Conservation (phyloP, 2,888 invertebrate species). For the Drosophila nr. perissopoda region DNA sequence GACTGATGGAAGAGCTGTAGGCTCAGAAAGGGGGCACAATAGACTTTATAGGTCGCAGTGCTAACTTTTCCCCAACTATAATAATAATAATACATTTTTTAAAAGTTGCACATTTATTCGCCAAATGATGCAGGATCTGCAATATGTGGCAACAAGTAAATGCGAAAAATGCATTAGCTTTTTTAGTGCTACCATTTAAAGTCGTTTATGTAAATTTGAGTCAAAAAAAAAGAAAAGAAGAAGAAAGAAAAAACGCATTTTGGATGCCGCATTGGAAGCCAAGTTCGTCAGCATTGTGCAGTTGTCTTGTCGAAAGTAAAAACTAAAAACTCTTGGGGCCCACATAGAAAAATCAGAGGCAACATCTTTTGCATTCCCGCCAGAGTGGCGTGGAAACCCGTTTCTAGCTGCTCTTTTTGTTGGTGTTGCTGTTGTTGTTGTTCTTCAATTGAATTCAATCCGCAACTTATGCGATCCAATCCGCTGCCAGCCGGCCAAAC, state of each 20-base stretch:
- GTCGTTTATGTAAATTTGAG: background rate
- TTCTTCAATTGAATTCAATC: constrained; percentile 20
- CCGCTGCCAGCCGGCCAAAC: constrained; percentile 12
- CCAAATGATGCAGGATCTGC: background rate
- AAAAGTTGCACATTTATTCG: background rate
- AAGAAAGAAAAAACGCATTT: background rate
- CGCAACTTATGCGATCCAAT: constrained; percentile 15
- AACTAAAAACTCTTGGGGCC: constrained; percentile 42
- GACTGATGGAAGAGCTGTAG: too few relatives aligned
- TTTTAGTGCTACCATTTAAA: background rate
- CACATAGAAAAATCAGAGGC: constrained; percentile 28
- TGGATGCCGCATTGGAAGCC: background rate
- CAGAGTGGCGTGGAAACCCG: constrained; percentile 27
- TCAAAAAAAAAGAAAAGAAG: background rate
- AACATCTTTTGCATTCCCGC: constrained; percentile 19
- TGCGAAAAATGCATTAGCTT: background rate
- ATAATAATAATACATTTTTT: background rate
- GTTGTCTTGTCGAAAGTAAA: constrained; percentile 50
- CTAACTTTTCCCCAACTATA: too few relatives aligned
- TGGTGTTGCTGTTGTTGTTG: background rate
- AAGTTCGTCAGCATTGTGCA: background rate
- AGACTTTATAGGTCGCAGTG: too few relatives aligned
- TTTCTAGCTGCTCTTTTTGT: constrained; percentile 26
- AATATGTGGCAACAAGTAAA: background rate
- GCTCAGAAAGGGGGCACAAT: too few relatives aligned